Evolutionary conservation across 2,888 invertebrate genomes (phyloP), one percentile per base, ranked within the genome.

Genomic region (Cryptocephalus primarius): DNA sequence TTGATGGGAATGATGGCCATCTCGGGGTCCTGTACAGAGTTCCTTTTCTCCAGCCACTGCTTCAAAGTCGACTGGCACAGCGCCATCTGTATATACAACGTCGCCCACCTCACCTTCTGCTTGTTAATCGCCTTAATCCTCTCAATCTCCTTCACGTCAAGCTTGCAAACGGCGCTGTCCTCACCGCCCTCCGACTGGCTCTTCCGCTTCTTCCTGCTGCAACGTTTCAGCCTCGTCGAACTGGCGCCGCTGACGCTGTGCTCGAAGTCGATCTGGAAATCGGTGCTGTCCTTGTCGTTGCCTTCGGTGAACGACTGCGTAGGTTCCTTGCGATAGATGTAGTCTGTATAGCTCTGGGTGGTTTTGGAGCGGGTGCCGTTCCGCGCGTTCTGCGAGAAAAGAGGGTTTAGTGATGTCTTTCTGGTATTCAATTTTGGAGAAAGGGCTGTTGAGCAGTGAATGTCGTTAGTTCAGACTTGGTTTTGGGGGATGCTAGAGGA

Each of bases 1-100:
- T 58, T 58, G 12, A 60, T 49, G 4, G 63, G 56, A 40, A 64
- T 55, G 32, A 65, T 41, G 12, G 64, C 64, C 22, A 50, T 47
- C 31, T 56, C 55, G 9, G 56, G 45, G n/a, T 49, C 40, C 43
- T 61, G 57, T 8, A 57, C 34, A 36, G 53, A 51, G 58, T 83
- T 83, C 41, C 87, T 72, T 31, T 76, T 74, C 45, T 81, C 78
- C 32, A 89, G 61, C 88, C 88, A 89, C 44, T 84, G 78, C 49
- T 82, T 78, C 41, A 90, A 69, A 0, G 88, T 89, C 54, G 78
- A 75, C 58, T 85, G 80, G 63, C 89, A 89, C 43, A 83, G 75
- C 36, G 86, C 79, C 89, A 90, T 89, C 69, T 89, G 89, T 48
- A 90, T 88, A 62, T 82, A 88, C 32, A 90, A 66, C 1, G 82